Percentiles rank a stretch among this genome's conserved stretches.
phyloP scores from a whole-genome alignment of 2,797 vertebrate species.

The Ctenopoma multispine region DNA sequence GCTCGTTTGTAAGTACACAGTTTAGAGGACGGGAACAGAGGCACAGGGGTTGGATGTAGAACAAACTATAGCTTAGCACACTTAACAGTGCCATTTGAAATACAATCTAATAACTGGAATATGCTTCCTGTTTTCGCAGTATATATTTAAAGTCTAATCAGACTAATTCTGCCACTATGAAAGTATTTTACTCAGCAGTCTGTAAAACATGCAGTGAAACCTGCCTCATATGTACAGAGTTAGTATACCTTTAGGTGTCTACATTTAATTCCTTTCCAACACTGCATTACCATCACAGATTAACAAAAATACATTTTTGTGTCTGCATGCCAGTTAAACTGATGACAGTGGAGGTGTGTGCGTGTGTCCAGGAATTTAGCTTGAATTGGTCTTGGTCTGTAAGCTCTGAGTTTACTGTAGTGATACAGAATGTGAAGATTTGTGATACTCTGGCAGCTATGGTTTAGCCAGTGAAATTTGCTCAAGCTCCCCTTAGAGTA shows the following conservation, averaged over 20 bases:
- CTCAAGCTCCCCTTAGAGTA: constrained; percentile 30
- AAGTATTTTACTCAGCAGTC: background rate
- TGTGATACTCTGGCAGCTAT: constrained; percentile 30
- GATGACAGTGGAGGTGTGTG: constrained; percentile 4
- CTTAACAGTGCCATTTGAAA: background rate
- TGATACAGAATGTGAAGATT: constrained; percentile 65
- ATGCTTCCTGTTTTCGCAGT: background rate
- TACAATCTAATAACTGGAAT: background rate
- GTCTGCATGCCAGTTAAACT: background rate
- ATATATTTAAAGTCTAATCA: background rate
- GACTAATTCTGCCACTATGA: constrained; percentile 1
- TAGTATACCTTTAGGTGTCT: background rate
- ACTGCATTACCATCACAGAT: background rate
- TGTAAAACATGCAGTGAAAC: background rate
- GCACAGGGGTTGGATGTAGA: background rate
- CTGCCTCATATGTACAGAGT: background rate
- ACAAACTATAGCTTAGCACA: background rate
- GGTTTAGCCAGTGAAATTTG: constrained; percentile 43
- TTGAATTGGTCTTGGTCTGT: constrained; percentile 18
- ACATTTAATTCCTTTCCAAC: background rate
- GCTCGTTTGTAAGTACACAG: constrained; percentile 93
- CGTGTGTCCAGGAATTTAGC: background rate
- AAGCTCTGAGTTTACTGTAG: constrained; percentile 30
- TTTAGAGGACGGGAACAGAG: background rate
- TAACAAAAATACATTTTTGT: constrained; percentile 13